Evolutionary conservation across 2,797 vertebrate genomes (phyloP), one percentile per base, ranked within the genome.

Genomic region (Ispidina picta): DNA sequence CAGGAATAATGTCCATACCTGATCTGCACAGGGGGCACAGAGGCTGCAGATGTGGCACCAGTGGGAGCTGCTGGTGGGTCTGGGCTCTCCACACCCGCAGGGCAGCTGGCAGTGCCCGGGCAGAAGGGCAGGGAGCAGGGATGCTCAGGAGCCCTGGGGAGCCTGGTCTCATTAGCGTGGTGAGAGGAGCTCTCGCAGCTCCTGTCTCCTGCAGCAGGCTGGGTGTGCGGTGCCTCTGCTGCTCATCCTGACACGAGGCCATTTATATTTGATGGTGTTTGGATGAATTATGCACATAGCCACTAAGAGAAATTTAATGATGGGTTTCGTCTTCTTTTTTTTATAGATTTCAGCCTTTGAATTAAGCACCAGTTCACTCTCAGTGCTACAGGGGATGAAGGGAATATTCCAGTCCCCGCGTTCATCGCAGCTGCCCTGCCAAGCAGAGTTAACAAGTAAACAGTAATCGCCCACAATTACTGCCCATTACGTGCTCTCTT

Each of bases 221-320:
- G 55, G 87, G 4, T 37, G 87, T 25, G 71, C 86, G 17, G 77
- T 37, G 74, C 49, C 17, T 7, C 65, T 37, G 3, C 60, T 25
- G 29, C 66, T 76, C 77, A 44, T 65, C 79, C 82, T 44, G 86
- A 98, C 97, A 97, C 93, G 55, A 95, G 97, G 97, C 91, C 98
- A 98, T 99, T 98, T 97, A 98, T 98, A 98, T 98, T 99, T 98
- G 98, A 99, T 96, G 96, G 96, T 93, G 94, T 93, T 95, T 94
- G 96, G 98, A 98, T 99, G 98, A 99, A 99, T 98, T 98, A 99
- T 99, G 98, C 98, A 98, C 98, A 97, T 95, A 97, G 97, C 97
- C 97, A 97, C 97, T 96, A 98, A 98, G 98, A 98, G 95, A 97
- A 98, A 98, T 98, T 98, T 98, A 98, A 98, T 98, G 98, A 98